Base-by-base conservation (phyloP, 2,888 invertebrate genomes). In the Scotopteryx bipunctaria region DNA sequence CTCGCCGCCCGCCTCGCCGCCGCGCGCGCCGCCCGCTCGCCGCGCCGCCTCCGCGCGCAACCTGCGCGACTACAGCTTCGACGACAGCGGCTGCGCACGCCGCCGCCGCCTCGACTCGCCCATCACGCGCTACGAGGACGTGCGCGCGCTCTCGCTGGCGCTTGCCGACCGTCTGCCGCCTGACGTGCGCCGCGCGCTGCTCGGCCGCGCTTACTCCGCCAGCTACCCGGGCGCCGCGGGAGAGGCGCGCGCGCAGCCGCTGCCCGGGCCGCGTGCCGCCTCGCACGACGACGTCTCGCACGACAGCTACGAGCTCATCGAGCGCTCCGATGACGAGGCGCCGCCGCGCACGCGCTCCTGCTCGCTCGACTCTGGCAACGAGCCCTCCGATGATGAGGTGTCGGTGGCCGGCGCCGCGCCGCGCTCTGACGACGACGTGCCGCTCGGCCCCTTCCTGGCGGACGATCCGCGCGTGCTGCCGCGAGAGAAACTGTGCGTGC, bases 201-300 rank as follows among this genome's bases (percentile, higher is more conserved):
- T 53, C 47, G 55, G 93, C 41, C 95, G 95, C 78, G 93, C 96
- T 3, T 96, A 96, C 83, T 96, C 96, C 14, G 95, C 95, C 59
- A 96, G 95, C 77, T 97, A 96, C 80, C 97, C 97, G 14, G 96
- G 96, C 48, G 95, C 95, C 42, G 93, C 93, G 2, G 93, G 94
- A 49, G 94, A 93, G 73, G 48, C 94, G 93, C 93, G 71, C 93
- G 93, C 19, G 66, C 94, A 94, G 66, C 91, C 92, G 67, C 92
- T 92, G 9, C 88, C 92, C 51, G 93, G 93, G 61, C 93, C 93
- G 64, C 86, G 94, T 55, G 91, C 91, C 53, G 94, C 93, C 59
- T 96, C 96, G 5, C 96, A 96, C 78, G 96, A 96, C 76, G 96
- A 97, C 83, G 87, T 96, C 19, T 96, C 96, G 21, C 96, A 97